Evolutionary conservation across 2,797 vertebrate species (phyloP).

Genomic region (Tarsius wallacei): DNA sequence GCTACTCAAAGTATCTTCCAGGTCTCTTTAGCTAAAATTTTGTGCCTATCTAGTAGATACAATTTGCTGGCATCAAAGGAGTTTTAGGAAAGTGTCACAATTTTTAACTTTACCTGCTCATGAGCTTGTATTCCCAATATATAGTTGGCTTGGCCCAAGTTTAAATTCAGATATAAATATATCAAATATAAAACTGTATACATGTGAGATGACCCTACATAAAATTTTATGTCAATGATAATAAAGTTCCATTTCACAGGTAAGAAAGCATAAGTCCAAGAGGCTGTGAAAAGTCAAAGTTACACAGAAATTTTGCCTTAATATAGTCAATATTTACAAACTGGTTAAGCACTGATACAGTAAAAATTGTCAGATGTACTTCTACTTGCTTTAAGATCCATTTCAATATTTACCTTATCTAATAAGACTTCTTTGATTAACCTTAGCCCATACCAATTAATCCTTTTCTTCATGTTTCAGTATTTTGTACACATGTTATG

Average conservation of each 20-base stretch:
- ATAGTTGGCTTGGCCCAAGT: constrained; percentile 1
- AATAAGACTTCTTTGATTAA: constrained; percentile 35
- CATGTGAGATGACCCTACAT: not conserved
- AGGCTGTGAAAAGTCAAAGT: not conserved
- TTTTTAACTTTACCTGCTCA: not conserved
- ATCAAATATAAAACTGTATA: constrained; percentile 50
- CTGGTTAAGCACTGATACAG: not conserved
- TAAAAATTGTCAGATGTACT: constrained; percentile 35
- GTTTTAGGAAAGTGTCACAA: constrained; percentile 4
- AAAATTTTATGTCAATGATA: not conserved
- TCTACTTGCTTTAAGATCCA: constrained; percentile 24
- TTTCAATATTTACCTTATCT: constrained; percentile 52
- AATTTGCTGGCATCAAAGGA: constrained; percentile 30
- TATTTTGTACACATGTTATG: not conserved
- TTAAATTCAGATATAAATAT: constrained; percentile 39
- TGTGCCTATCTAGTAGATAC: constrained; percentile 42
- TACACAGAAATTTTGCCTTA: not conserved
- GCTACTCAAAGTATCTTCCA: not conserved
- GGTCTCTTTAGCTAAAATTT: constrained; percentile 28
- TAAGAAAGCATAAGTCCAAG: constrained; percentile 1
- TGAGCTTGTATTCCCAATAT: constrained; percentile 22
- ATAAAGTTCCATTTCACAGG: constrained; percentile 13
- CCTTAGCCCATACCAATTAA: not conserved
- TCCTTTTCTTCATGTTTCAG: constrained; percentile 22
- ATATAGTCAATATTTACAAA: constrained; percentile 36